phyloP scores from a whole-genome alignment of 2,113 vertebrate genomes.

The Onychostruthus taczanowskii region DNA sequence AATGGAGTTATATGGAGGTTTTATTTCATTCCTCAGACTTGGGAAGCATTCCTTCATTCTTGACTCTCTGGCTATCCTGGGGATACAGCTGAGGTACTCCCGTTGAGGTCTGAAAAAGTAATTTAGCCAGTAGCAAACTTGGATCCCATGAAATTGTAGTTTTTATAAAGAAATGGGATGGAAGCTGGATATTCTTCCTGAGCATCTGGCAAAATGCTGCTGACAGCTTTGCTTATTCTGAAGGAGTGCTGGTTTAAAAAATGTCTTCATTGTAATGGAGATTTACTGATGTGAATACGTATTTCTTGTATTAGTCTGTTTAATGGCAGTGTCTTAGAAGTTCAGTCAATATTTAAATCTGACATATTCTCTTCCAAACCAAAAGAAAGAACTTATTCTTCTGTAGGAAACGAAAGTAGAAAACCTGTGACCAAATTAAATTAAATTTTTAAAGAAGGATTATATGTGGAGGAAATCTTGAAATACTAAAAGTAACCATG shows the following conservation, averaged over 20 bases:
- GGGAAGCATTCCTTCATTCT: background rate
- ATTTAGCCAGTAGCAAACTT: background rate
- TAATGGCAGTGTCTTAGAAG: background rate
- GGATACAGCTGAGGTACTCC: background rate
- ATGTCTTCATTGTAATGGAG: background rate
- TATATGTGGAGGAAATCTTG: background rate
- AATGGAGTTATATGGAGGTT: background rate
- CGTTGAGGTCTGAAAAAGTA: background rate
- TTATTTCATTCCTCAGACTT: background rate
- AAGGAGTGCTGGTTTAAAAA: background rate
- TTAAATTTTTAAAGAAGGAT: background rate
- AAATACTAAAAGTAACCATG: background rate
- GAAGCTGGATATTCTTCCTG: background rate
- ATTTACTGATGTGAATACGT: background rate
- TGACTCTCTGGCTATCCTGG: background rate
- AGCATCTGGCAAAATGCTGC: background rate
- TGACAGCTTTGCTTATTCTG: slow-evolving; percentile 10
- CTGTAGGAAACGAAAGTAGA: background rate
- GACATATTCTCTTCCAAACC: background rate
- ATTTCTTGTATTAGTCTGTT: background rate
- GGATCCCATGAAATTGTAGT: background rate
- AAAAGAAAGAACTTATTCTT: background rate
- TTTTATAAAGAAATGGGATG: background rate
- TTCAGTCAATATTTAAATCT: background rate
- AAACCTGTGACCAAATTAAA: background rate